Evolutionary conservation across 2,797 vertebrate species (phyloP).

Genomic region (Acridotheres tristis): DNA sequence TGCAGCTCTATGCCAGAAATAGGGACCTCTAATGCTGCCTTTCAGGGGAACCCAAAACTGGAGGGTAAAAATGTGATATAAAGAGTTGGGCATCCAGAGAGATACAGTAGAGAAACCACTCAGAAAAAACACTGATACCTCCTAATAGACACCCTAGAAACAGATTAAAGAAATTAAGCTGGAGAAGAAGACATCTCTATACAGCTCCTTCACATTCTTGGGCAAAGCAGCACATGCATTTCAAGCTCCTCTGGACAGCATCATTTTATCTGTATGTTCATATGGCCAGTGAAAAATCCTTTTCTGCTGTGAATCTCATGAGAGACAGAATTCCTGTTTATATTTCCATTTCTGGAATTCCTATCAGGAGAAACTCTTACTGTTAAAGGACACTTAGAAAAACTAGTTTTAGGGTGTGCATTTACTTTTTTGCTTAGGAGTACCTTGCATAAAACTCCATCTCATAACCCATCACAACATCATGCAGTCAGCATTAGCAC

Average conservation of each 20-base stretch:
- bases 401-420: not conserved
- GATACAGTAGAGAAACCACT: not conserved
- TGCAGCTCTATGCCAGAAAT: not conserved
- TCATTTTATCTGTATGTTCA: not conserved
- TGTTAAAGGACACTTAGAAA: not conserved
- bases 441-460: not conserved
- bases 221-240: not conserved
- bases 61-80: not conserved
- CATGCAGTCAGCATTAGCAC: not conserved
- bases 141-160: not conserved
- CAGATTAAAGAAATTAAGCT: not conserved
- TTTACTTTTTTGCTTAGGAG: not conserved
- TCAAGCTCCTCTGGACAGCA: not conserved
- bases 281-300: not conserved
- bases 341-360: slow-evolving; percentile 2
- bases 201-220: not conserved
- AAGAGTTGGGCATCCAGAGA: not conserved
- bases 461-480: not conserved
- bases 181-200: not conserved
- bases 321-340: not conserved
- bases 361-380: not conserved
- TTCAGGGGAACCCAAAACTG: not conserved
- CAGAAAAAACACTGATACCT: not conserved
- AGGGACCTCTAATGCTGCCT: not conserved
- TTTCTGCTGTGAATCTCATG: not conserved